These are phyloP conservation scores for Caranx ignobilis DNA, from an alignment of 2,113 vertebrate species.

Conservation along the genomic window DNA sequence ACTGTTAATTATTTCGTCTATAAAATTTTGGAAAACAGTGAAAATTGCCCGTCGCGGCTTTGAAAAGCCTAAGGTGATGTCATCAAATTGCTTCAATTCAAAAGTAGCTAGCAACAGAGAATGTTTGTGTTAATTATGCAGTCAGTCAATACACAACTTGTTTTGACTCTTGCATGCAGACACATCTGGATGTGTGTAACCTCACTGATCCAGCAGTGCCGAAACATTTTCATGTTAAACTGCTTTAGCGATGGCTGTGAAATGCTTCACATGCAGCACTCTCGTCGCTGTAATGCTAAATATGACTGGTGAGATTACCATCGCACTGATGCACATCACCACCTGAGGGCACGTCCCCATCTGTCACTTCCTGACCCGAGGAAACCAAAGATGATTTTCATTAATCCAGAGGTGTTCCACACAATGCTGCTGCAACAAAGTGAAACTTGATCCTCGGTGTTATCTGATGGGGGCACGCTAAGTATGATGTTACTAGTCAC, in stretches of 20 bases:
- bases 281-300: neutral
- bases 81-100: neutral
- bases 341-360: constrained; percentile 56
- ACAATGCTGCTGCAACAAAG: constrained; percentile 59
- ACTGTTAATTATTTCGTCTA: no score
- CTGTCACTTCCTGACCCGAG: constrained; percentile 56
- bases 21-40: no score
- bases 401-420: constrained; percentile 49
- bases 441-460: constrained; percentile 62
- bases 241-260: neutral
- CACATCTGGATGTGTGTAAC: no score
- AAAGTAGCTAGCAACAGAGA: neutral
- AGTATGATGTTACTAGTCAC: constrained; percentile 70
- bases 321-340: constrained; percentile 36
- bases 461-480: constrained; percentile 69
- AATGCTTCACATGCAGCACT: neutral
- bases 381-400: constrained; percentile 68
- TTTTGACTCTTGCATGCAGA: neutral
- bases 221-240: neutral
- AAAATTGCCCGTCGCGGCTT: neutral
- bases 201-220: neutral
- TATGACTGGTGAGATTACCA: neutral
- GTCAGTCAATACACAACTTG: neutral
- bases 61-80: neutral
- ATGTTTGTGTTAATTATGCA: neutral